These are phyloP conservation scores for Drosophila setifemur DNA, from an alignment of 1,140 invertebrate species.

Conservation along the genomic window DNA sequence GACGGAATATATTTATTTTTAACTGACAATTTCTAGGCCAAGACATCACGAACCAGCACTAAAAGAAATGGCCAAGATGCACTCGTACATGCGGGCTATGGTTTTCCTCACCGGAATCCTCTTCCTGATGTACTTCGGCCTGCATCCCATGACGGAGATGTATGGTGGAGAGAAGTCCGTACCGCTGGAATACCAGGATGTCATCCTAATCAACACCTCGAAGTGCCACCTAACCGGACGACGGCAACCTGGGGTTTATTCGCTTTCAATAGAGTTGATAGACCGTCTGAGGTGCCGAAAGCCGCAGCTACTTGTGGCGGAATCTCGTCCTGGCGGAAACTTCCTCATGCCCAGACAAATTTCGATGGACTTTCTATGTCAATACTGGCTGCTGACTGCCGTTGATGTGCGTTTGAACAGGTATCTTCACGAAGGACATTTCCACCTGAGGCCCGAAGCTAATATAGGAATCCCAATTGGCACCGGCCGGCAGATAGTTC, in stretches of 20 bases:
- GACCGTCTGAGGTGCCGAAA: not conserved
- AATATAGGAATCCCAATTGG: not conserved
- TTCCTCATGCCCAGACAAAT: not conserved
- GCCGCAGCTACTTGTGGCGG: not conserved
- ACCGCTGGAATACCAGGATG: not conserved
- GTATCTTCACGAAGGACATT: not conserved
- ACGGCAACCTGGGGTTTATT: not conserved
- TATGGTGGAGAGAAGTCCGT: not conserved
- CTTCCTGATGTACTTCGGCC: constrained; percentile 11
- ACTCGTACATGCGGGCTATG: not conserved
- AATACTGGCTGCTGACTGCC: not conserved
- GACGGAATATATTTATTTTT: no score
- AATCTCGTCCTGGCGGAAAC: not conserved
- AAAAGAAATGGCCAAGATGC: not conserved
- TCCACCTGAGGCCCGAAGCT: not conserved
- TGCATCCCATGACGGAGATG: not conserved
- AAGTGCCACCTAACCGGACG: constrained; percentile 9
- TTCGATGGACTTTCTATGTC: not conserved
- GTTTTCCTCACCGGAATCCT: not conserved
- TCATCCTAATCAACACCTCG: constrained; percentile 35
- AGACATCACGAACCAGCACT: not conserved
- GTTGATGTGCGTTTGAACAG: not conserved
- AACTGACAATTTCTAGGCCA: no score
- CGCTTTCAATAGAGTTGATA: not conserved
- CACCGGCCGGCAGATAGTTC: constrained; percentile 12